Conservation (phyloP, 2,888 invertebrate species). For the Tridacna crocea region DNA sequence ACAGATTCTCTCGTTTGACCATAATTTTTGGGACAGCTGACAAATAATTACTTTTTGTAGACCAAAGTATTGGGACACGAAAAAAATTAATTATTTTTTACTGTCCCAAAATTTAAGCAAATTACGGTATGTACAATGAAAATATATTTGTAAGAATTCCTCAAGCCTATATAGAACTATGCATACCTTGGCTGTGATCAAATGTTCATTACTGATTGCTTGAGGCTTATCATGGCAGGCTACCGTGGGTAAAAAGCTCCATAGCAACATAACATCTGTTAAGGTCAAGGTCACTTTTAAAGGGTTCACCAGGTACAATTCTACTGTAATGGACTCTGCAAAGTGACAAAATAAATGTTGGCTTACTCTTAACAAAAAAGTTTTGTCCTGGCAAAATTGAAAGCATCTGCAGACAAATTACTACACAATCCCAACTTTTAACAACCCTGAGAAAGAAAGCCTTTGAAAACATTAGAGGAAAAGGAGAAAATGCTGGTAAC, state of each 20-base stretch:
- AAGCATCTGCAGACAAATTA: neutral
- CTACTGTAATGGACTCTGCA: constrained; percentile 91
- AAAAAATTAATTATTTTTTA: no score
- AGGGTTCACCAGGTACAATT: constrained; percentile 91
- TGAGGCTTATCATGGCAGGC: constrained; percentile 75
- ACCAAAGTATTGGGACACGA: no score
- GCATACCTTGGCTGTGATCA: constrained; percentile 75
- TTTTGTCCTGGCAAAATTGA: neutral
- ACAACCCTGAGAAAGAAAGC: no score
- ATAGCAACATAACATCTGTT: constrained; percentile 89
- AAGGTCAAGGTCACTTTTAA: constrained; percentile 90
- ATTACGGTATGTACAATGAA: no score
- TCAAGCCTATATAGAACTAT: neutral
- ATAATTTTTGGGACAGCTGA: no score
- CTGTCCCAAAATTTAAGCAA: no score
- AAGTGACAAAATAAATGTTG: neutral
- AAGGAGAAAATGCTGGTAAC: neutral
- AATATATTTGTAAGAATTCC: no score
- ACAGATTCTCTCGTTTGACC: no score
- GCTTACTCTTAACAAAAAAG: neutral
- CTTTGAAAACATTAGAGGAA: neutral
- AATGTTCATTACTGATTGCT: constrained; percentile 79
- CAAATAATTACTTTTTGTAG: no score
- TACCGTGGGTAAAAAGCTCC: constrained; percentile 87
- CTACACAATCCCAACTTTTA: no score